Base-by-base conservation (phyloP, 2,113 vertebrate genomes). In the Hystrix cristata region DNA sequence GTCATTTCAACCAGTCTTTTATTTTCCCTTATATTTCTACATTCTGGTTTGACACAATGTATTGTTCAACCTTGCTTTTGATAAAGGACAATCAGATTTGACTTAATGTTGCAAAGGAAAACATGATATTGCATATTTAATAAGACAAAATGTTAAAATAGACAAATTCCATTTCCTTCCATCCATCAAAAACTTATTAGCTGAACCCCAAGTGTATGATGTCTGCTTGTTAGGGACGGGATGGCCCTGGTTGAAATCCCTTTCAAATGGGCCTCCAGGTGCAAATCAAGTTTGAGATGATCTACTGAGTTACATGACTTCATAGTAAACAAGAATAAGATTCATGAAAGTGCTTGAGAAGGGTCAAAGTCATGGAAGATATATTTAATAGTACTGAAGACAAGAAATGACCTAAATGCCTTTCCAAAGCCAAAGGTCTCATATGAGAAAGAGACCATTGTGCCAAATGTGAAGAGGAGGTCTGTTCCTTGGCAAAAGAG, bases 61-160 rank as follows among this genome's bases (percentile, higher is more conserved):
- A 55, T 81, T 94, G 13, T 79, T 84, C 72, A 97, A 90, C 83
- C 94, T 95, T 95, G 57, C 64, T 88, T 93, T 94, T 94, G 90
- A 92, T 95, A 89, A 95, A 97, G 91, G 90, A 96, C 80, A 80
- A 92, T 96, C 86, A 83, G 93, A 94, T 97, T 94, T 95, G 74
- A 97, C 79, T 93, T 93, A 80, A 60, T 71, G 38, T 87, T 95
- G 21, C 31, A 60, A 21, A 93, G 23, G 23, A 81, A 94, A 81
- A 97, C 1, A 8, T 76, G 83, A 67, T 34, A 87, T 89, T 81
- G 43, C 34, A 74, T 80, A 76, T 95, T 91, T 93, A 87, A 93
- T 34, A 60, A 91, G 57, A 87, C 7, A 64, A 11, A 13, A 25
- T 51, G 8, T 43, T 95, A 86, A 87, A 82, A 67, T 1, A 7